Percentiles rank a stretch among this genome's conserved stretches.
Evolutionary conservation across 2,113 vertebrate genomes (phyloP).

Genomic region (Urocolius indicus): DNA sequence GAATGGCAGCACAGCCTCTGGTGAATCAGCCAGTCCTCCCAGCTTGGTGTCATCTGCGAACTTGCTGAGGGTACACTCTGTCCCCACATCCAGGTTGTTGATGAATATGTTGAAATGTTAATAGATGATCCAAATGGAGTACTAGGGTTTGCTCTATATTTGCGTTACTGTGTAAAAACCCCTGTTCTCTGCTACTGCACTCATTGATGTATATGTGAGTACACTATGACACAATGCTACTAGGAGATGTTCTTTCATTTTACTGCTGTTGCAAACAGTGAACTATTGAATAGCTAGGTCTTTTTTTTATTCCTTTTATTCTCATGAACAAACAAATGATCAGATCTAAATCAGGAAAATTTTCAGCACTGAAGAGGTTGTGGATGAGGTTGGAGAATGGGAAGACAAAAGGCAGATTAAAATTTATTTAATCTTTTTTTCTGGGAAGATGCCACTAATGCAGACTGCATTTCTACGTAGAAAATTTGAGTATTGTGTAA

Average conservation of each 20-base stretch:
- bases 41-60: no score
- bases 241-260: background rate
- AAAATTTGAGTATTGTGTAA: conserved; percentile 38
- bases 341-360: background rate
- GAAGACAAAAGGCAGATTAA: background rate
- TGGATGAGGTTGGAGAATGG: background rate
- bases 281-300: background rate
- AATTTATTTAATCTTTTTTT: background rate
- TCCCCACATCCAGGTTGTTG: no score
- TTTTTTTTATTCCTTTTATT: background rate
- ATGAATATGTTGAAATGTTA: no score
- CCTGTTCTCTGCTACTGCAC: background rate
- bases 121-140: background rate
- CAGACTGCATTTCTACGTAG: background rate
- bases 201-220: background rate
- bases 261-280: background rate
- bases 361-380: background rate
- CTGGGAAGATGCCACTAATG: background rate
- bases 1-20: no score
- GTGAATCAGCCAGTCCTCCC: no score
- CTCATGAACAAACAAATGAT: background rate
- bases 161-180: background rate
- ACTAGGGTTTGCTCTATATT: fast-evolving
- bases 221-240: fast-evolving
- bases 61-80: no score